phyloP scores from a whole-genome alignment of 2,888 invertebrate species.

The Calliopum simillimum region DNA sequence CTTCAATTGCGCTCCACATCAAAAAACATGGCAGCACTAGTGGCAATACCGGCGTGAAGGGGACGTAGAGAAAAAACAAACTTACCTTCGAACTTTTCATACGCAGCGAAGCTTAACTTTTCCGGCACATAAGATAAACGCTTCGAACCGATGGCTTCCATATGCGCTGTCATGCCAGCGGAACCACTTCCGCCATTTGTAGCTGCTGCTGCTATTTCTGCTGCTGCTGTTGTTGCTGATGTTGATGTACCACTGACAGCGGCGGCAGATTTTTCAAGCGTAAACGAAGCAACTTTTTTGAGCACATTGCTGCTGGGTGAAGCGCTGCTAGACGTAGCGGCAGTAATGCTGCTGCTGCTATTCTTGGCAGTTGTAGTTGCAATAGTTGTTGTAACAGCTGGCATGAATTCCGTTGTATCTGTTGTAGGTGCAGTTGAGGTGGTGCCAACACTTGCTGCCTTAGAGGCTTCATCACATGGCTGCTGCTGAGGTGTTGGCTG shows the following conservation, averaged over 20 bases:
- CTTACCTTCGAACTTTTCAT: constrained; percentile 94
- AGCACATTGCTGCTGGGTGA: constrained; percentile 77
- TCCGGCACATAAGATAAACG: constrained; percentile 85
- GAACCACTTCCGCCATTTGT: constrained; percentile 30
- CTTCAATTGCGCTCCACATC: background rate
- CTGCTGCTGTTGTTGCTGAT: constrained; percentile 41
- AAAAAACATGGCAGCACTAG: too few species aligned
- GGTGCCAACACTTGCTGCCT: constrained; percentile 74
- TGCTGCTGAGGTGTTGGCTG: constrained; percentile 55
- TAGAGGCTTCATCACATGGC: constrained; percentile 77
- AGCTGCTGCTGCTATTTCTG: constrained; percentile 44
- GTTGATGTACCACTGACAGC: constrained; percentile 42
- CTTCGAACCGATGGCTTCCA: constrained; percentile 65
- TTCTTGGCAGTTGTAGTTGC: constrained; percentile 11
- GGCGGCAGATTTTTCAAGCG: constrained; percentile 76
- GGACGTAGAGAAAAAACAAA: constrained; percentile 16
- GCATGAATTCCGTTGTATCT: constrained; percentile 18
- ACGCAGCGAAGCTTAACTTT: constrained; percentile 86
- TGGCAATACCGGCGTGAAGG: background rate
- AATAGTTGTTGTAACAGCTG: background rate
- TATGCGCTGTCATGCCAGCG: constrained; percentile 40
- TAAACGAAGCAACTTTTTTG: constrained; percentile 86
- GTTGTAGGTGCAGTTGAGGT: constrained; percentile 38
- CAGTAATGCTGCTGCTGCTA: too few species aligned
- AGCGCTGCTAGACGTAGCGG: constrained; percentile 28